Evolutionary conservation across 2,888 invertebrate species (phyloP).

Genomic region (Orthonevra nobilis): DNA sequence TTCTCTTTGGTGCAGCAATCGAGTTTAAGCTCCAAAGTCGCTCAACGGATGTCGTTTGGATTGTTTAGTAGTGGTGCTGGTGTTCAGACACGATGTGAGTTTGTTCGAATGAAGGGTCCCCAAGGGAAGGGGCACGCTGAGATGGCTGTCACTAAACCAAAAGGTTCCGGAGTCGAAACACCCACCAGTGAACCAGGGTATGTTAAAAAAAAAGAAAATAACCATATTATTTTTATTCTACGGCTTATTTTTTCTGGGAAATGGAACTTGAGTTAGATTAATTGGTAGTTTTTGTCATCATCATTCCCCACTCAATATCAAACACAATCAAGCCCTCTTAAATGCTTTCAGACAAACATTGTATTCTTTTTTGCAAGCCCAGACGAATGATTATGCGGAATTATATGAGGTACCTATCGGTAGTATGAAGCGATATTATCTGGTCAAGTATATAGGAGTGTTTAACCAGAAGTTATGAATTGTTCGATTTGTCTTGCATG

Average conservation of each 20-base stretch:
- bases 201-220: background rate
- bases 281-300: conserved; percentile 11
- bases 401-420: conserved; percentile 61
- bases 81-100: conserved; percentile 93
- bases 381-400: conserved; percentile 57
- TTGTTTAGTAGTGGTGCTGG: conserved; percentile 88
- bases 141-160: conserved; percentile 97
- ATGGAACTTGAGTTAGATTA: too few relatives aligned
- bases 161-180: conserved; percentile 95
- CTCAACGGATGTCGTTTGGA: conserved; percentile 97
- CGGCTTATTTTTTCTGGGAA: too few relatives aligned
- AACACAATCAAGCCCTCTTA: conserved; percentile 1
- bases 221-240: background rate
- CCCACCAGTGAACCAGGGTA: conserved; percentile 94
- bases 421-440: too few relatives aligned
- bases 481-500: too few relatives aligned
- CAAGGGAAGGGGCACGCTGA: conserved; percentile 98
- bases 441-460: too few relatives aligned
- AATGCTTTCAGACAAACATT: conserved; percentile 2
- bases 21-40: conserved; percentile 95
- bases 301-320: background rate
- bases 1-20: conserved; percentile 84
- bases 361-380: conserved; percentile 44
- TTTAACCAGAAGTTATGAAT: too few relatives aligned
- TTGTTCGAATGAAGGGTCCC: conserved; percentile 98